Conservation (phyloP, 2,797 vertebrate genomes). For the Gymnocypris eckloni region DNA sequence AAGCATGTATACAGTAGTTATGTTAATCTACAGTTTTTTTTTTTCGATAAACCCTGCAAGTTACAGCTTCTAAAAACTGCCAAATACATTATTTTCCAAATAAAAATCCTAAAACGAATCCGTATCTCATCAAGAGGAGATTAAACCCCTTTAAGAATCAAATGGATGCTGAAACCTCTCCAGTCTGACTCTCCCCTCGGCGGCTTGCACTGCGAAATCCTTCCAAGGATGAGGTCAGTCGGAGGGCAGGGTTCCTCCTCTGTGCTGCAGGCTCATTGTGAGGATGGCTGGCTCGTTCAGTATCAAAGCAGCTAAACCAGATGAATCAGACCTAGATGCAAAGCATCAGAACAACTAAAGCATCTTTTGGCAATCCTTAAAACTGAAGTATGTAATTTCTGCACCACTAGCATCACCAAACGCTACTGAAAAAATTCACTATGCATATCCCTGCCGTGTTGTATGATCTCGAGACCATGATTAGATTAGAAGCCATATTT, state of each 20-base stretch:
- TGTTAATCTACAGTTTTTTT: background rate
- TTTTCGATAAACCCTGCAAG: background rate
- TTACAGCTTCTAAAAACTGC: background rate
- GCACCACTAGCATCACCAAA: background rate
- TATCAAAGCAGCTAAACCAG: slow-evolving; percentile 17
- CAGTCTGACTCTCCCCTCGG: slow-evolving; percentile 35
- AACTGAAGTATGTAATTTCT: background rate
- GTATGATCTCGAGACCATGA: background rate
- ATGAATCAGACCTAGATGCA: slow-evolving; percentile 10
- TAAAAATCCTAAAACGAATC: background rate
- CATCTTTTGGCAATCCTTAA: background rate
- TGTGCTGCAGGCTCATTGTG: slow-evolving; percentile 53
- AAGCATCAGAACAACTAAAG: slow-evolving; percentile 12
- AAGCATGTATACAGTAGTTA: background rate
- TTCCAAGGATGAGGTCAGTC: slow-evolving; percentile 55
- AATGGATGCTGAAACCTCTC: slow-evolving; percentile 18
- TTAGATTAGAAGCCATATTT: slow-evolving; percentile 8
- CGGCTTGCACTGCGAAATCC: slow-evolving; percentile 25
- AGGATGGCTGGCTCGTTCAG: slow-evolving; percentile 48
- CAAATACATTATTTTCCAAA: background rate
- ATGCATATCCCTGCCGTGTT: background rate
- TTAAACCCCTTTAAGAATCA: background rate
- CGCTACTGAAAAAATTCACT: background rate
- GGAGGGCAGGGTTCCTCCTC: slow-evolving; percentile 49
- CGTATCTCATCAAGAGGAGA: background rate